phyloP scores from a whole-genome alignment of 2,113 vertebrate species.

The Nannobrachium achirus region DNA sequence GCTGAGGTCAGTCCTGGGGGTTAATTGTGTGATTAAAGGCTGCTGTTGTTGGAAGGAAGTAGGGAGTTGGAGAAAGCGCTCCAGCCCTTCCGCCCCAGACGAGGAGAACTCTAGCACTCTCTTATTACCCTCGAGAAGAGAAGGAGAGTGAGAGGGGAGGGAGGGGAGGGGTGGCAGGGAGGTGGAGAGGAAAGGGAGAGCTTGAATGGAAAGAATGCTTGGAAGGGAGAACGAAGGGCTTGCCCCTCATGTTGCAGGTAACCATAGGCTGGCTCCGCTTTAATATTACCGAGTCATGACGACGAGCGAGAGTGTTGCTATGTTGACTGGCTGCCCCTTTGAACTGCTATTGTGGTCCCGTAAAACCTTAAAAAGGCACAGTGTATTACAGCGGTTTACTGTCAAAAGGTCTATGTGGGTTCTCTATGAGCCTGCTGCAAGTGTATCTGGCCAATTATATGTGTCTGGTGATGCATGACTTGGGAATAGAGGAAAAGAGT shows the following conservation, averaged over 20 bases:
- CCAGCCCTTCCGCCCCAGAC: slow-evolving; percentile 1
- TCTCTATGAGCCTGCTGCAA: neutral
- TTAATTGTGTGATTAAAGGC: neutral
- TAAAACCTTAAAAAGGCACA: neutral
- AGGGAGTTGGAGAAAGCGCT: neutral
- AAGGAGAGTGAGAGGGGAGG: neutral
- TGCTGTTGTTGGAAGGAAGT: neutral
- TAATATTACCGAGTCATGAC: neutral
- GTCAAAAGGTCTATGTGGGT: neutral
- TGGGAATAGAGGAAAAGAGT: neutral
- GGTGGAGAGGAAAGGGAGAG: neutral
- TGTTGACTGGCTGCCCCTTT: neutral
- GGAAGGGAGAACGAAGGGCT: neutral
- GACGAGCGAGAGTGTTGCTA: too few species aligned
- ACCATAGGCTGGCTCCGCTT: neutral
- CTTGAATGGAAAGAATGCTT: neutral
- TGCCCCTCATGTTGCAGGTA: neutral
- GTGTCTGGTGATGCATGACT: slow-evolving; percentile 9
- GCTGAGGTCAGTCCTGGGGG: too few species aligned
- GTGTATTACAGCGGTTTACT: neutral
- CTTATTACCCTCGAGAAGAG: neutral
- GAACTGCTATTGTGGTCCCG: neutral
- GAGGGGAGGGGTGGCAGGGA: neutral
- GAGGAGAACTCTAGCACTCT: neutral
- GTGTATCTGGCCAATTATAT: slow-evolving; percentile 17